phyloP scores from a whole-genome alignment of 2,113 vertebrate genomes.

The Podilymbus podiceps region DNA sequence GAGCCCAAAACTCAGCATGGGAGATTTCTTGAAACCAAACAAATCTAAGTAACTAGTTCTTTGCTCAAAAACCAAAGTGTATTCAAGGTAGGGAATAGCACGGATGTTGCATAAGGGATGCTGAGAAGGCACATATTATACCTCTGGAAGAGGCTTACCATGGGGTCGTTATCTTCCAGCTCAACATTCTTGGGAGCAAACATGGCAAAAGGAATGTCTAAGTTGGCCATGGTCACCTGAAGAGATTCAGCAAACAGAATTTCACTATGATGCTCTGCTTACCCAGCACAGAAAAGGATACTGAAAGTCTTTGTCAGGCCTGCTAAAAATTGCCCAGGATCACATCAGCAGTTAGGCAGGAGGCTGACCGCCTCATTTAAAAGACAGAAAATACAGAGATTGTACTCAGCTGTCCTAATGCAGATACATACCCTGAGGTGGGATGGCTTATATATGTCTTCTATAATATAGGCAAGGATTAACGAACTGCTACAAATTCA shows the following conservation, averaged over 20 bases:
- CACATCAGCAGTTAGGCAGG: background rate
- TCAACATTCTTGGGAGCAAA: constrained; percentile 91
- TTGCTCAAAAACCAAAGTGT: background rate
- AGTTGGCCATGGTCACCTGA: constrained; percentile 87
- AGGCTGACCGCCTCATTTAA: background rate
- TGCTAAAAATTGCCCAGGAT: background rate
- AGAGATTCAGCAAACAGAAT: constrained; percentile 50
- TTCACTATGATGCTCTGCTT: constrained; percentile 3
- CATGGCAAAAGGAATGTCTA: constrained; percentile 95
- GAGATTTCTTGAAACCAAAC: background rate
- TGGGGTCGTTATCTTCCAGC: constrained; percentile 89
- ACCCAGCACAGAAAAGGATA: background rate
- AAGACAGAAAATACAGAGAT: background rate
- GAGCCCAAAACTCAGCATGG: background rate
- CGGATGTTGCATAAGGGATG: background rate
- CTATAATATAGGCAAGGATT: background rate
- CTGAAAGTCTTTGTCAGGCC: background rate
- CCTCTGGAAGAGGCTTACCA: constrained; percentile 80
- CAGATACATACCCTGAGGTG: background rate
- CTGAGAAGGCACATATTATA: background rate
- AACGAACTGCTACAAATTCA: background rate
- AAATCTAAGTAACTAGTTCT: background rate
- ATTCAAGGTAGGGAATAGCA: background rate
- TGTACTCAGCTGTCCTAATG: background rate
- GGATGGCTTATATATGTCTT: background rate